These are phyloP conservation scores for Magallana nippona DNA, from an alignment of 2,888 invertebrate species.

Conservation along the genomic window DNA sequence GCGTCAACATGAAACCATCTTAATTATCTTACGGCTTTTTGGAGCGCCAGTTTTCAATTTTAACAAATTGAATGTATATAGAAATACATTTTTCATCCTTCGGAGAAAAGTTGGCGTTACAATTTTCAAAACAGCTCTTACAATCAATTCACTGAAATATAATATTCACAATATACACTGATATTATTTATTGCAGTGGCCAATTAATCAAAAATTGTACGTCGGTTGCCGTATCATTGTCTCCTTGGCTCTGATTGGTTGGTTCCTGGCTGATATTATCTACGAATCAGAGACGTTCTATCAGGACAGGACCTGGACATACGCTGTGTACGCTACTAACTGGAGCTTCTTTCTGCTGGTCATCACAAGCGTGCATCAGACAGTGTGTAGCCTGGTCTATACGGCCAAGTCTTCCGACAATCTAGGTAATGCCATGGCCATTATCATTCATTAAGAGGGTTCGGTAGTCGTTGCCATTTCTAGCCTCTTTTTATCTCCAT, in stretches of 20 bases:
- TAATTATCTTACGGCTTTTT: too few relatives aligned
- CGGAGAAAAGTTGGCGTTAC: not conserved
- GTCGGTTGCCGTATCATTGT: slow-evolving; percentile 67
- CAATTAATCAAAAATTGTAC: slow-evolving; percentile 64
- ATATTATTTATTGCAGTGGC: slow-evolving; percentile 64
- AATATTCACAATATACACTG: too few relatives aligned
- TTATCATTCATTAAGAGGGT: not conserved
- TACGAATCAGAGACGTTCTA: slow-evolving; percentile 72
- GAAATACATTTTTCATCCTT: too few relatives aligned
- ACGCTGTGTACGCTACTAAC: slow-evolving; percentile 76
- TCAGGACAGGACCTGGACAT: slow-evolving; percentile 64
- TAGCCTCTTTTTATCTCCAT: not conserved
- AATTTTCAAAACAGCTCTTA: not conserved
- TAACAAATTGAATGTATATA: too few relatives aligned
- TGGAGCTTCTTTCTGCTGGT: slow-evolving; percentile 75
- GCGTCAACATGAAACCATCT: too few relatives aligned
- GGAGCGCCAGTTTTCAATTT: too few relatives aligned
- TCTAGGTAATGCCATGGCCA: slow-evolving; percentile 41
- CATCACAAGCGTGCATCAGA: slow-evolving; percentile 64
- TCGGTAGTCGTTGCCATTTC: not conserved
- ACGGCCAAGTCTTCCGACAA: slow-evolving; percentile 59
- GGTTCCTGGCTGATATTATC: slow-evolving; percentile 69
- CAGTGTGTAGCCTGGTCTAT: slow-evolving; percentile 63
- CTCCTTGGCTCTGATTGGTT: slow-evolving; percentile 63
- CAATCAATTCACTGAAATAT: not conserved